These are phyloP conservation scores for Andrena hattorfiana DNA, from an alignment of 2,888 invertebrate species.

Conservation along the genomic window DNA sequence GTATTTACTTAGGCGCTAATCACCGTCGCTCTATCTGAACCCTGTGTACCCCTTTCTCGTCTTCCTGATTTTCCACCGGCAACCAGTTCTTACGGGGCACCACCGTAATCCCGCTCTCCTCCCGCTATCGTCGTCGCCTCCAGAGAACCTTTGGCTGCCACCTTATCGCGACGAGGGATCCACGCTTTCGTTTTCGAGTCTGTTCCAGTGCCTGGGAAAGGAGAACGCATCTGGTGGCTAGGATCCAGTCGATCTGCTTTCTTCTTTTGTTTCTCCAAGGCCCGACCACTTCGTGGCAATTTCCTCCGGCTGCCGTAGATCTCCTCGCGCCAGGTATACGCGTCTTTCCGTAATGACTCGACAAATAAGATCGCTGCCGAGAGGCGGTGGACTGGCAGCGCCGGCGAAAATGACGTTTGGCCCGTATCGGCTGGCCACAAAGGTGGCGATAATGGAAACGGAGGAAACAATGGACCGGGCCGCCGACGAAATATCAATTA, in stretches of 20 bases:
- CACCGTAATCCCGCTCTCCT: neutral
- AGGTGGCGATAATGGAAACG: slow-evolving; percentile 72
- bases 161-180: neutral
- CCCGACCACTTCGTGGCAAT: slow-evolving; percentile 9
- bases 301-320: slow-evolving; percentile 26
- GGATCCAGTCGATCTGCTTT: neutral
- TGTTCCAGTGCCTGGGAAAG: neutral
- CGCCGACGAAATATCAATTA: slow-evolving; percentile 79
- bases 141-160: too few relatives aligned
- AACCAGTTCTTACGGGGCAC: neutral
- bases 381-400: slow-evolving; percentile 38
- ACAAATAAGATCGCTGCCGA: slow-evolving; percentile 68
- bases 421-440: slow-evolving; percentile 75
- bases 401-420: slow-evolving; percentile 75
- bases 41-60: slow-evolving; percentile 17
- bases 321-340: slow-evolving; percentile 65
- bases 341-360: slow-evolving; percentile 75
- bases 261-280: slow-evolving; percentile 24
- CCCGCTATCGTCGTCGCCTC: neutral
- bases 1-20: slow-evolving; percentile 83
- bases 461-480: slow-evolving; percentile 71
- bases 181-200: neutral
- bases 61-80: slow-evolving; percentile 27
- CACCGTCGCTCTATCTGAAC: slow-evolving; percentile 76
- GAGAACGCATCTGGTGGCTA: neutral